Base-by-base conservation (phyloP, 2,113 vertebrate species). In the Neotoma lepida region DNA sequence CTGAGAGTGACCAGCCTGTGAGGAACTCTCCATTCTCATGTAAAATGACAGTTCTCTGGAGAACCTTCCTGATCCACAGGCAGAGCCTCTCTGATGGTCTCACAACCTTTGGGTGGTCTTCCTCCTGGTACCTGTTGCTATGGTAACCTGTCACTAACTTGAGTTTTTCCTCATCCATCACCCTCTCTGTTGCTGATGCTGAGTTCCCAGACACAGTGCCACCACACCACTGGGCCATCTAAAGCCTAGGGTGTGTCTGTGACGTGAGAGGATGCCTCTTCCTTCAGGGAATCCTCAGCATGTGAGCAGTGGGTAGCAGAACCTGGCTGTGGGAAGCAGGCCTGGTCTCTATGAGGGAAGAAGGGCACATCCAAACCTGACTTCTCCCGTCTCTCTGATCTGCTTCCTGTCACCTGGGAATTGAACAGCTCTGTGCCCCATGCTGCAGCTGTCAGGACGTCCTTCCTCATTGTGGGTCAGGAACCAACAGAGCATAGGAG, bases 41-140 rank as follows among this genome's bases (percentile, higher is more conserved):
- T 20, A 51, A 49, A 54, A 30, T 14, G 30, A 41, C 46, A 78
- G 80, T 33, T 49, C 33, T 68, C 44, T 6, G 0, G 35, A 30
- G 26, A 81, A 28, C 44, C 41, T 63, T 70, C 35, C 84, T 66
- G 41, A 33, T 35, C 44, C 51, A 14, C 22, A 81, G 78, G 51
- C 51, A 14, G 10, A 22, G 2, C 78, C 51, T 58, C 71, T 74
- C 46, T 28, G 20, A 71, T 51, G n/a, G 8, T 26, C 51, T 64
- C 15, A 9, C 26, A 35, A 66, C 39, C 44, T 82, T 70, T 15
- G 1, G 12, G 28, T 7, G 12, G 30, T 15, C 33, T 51, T n/a
- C 49, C 35, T 81, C 4, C 12, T 3, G n/a, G 54, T 7, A 2
- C 33, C 68, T 26, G 9, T 61, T 15, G 10, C 0, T 0, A 35